Conservation (phyloP, 2,797 vertebrate genomes). For the Phrynocephalus guinanensis region DNA sequence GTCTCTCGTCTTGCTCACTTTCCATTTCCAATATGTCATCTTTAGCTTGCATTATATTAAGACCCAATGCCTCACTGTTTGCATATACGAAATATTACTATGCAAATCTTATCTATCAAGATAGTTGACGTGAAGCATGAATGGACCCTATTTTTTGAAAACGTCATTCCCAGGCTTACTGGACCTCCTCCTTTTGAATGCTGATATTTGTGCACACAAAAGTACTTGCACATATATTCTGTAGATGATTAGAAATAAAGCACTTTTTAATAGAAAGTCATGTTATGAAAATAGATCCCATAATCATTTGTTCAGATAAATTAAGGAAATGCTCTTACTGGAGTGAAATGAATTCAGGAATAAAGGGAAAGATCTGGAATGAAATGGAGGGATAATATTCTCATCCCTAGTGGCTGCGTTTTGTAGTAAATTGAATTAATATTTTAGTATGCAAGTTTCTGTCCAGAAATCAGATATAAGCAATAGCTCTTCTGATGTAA, state of each 20-base stretch:
- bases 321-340: constrained; percentile 1
- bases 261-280: background rate
- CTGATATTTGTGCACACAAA: background rate
- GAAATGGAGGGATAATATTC: background rate
- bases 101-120: background rate
- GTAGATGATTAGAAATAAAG: background rate
- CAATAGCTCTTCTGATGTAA: background rate
- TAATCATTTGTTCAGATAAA: constrained; percentile 3
- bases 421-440: constrained; percentile 5
- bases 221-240: too few species aligned
- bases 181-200: constrained; percentile 9
- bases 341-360: constrained; percentile 3
- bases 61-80: constrained; percentile 16
- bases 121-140: background rate
- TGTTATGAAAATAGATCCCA: background rate
- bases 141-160: background rate
- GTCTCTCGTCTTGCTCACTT: constrained; percentile 52
- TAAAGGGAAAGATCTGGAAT: background rate
- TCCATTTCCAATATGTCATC: constrained; percentile 6
- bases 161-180: background rate
- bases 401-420: background rate
- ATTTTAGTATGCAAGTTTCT: background rate
- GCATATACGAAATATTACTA: constrained; percentile 37
- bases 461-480: background rate
- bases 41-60: constrained; percentile 37